These are phyloP conservation scores for Cromileptes altivelis DNA, from an alignment of 2,113 vertebrate species.

Conservation along the genomic window DNA sequence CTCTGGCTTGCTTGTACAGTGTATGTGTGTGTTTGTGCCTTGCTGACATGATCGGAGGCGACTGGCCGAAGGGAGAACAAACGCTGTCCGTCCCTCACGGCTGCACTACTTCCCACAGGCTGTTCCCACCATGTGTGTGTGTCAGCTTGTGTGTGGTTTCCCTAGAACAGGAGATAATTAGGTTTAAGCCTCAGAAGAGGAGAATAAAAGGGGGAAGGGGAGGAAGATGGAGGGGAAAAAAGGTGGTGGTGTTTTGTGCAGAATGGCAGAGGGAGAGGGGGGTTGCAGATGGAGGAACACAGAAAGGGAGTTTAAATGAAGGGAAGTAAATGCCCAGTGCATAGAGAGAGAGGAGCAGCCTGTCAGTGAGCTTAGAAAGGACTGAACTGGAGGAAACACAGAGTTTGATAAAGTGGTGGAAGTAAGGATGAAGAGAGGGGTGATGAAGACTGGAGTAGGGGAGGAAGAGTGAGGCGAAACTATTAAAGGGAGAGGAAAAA, in stretches of 20 bases:
- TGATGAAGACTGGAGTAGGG: neutral
- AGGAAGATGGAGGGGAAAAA: slow-evolving; percentile 38
- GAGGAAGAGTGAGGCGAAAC: neutral
- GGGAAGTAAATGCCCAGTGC: slow-evolving; percentile 16
- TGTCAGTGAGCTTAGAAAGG: slow-evolving; percentile 2
- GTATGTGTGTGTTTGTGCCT: slow-evolving; percentile 26
- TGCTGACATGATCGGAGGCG: slow-evolving; percentile 73
- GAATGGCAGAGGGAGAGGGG: slow-evolving; percentile 12
- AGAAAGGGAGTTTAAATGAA: slow-evolving; percentile 54
- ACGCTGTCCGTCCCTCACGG: slow-evolving; percentile 62
- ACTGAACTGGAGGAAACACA: neutral
- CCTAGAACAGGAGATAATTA: slow-evolving; percentile 73
- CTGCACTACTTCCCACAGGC: slow-evolving; percentile 75
- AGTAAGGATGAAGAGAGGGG: neutral
- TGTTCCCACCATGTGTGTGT: slow-evolving; percentile 61
- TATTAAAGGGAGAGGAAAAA: neutral
- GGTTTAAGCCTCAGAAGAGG: slow-evolving; percentile 70
- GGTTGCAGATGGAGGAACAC: slow-evolving; percentile 30
- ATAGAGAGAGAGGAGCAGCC: neutral
- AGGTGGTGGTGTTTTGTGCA: slow-evolving; percentile 46
- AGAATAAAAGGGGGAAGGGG: slow-evolving; percentile 64
- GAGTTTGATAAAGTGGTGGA: slow-evolving; percentile 15
- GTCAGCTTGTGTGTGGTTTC: slow-evolving; percentile 39
- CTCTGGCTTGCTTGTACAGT: slow-evolving; percentile 21
- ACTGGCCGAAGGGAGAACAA: slow-evolving; percentile 75